These are phyloP conservation scores for Dynastes grantii DNA, from an alignment of 2,888 invertebrate genomes.

Conservation along the genomic window DNA sequence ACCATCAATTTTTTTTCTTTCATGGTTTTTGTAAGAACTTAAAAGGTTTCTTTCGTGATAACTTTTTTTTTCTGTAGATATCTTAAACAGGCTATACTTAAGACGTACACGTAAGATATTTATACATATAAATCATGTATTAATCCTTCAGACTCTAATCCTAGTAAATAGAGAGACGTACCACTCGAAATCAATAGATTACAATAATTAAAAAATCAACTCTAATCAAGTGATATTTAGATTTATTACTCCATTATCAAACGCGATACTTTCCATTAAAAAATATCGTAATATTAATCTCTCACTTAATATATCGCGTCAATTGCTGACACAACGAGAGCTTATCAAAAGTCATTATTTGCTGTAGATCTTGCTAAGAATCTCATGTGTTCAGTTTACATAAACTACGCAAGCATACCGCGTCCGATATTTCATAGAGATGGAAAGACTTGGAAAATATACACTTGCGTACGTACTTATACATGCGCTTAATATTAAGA, in stretches of 20 bases:
- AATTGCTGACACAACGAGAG: background rate
- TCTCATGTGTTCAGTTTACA: background rate
- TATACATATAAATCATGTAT: no score
- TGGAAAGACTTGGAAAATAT: background rate
- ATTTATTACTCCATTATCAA: conserved; percentile 3
- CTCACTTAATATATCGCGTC: no score
- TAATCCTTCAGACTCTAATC: no score
- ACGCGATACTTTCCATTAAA: background rate
- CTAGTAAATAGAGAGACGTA: background rate
- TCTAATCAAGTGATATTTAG: conserved; percentile 15
- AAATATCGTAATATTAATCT: background rate
- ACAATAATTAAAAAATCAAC: background rate
- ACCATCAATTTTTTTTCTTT: no score
- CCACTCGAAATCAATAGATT: background rate
- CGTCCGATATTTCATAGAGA: background rate
- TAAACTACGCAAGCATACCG: background rate
- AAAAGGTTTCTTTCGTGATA: no score
- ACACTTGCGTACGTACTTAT: background rate
- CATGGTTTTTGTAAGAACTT: no score
- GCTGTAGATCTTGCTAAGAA: background rate
- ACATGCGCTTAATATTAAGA: background rate
- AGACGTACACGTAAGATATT: no score
- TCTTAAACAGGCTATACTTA: no score
- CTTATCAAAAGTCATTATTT: background rate
- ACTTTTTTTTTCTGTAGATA: no score